Percentiles rank a stretch among this genome's conserved stretches.
phyloP scores from a whole-genome alignment of 2,113 vertebrate species.

The Urocitellus parryii region DNA sequence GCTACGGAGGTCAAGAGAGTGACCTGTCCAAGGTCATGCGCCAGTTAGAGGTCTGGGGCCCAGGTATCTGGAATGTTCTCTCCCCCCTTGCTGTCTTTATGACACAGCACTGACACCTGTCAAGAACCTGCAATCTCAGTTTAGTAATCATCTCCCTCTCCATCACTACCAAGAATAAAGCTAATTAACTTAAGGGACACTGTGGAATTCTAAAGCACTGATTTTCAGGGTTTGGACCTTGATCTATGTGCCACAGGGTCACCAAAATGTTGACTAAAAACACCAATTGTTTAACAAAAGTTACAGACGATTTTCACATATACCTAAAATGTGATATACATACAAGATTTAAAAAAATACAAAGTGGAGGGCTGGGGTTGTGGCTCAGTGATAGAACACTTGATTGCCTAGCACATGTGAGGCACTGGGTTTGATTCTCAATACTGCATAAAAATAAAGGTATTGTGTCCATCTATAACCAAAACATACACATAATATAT shows the following conservation, averaged over 20 bases:
- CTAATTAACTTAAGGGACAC: neutral
- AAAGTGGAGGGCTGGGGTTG: neutral
- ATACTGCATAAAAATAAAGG: no score
- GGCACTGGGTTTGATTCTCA: no score
- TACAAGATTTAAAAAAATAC: neutral
- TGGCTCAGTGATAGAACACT: no score
- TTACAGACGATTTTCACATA: neutral
- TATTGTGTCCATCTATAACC: no score
- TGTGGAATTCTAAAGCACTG: neutral
- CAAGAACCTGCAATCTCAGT: neutral
- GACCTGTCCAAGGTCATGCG: neutral
- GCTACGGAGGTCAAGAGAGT: neutral
- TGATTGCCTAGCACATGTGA: no score
- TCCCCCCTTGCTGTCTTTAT: neutral
- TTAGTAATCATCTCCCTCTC: neutral
- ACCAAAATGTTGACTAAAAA: neutral
- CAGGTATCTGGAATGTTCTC: neutral
- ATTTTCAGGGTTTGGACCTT: neutral
- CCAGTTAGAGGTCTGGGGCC: neutral
- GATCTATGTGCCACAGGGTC: neutral
- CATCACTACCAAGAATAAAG: neutral
- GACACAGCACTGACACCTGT: neutral
- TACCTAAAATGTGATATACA: neutral
- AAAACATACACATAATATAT: no score
- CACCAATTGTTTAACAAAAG: slow-evolving; percentile 2